These are phyloP conservation scores for Nowickia ferox DNA, from an alignment of 2,888 invertebrate species.

Conservation along the genomic window DNA sequence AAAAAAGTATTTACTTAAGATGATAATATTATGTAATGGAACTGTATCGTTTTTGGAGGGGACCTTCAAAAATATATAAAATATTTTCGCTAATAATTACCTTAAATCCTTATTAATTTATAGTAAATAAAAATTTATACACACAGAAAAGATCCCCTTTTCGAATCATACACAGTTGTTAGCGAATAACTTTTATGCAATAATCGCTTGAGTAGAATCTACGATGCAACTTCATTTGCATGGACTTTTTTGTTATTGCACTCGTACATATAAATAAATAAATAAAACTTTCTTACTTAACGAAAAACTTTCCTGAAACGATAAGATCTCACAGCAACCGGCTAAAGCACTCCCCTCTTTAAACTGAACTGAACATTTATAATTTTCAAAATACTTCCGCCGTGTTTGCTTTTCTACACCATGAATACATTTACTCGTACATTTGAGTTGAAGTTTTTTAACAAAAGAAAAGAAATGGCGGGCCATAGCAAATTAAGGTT, in stretches of 20 bases:
- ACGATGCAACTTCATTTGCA: neutral
- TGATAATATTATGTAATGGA: too few relatives aligned
- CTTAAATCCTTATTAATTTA: too few relatives aligned
- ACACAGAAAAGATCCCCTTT: too few relatives aligned
- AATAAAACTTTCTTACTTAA: slow-evolving; percentile 44
- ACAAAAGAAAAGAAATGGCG: slow-evolving; percentile 21
- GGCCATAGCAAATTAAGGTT: slow-evolving; percentile 9
- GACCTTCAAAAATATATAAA: too few relatives aligned
- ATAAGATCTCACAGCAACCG: slow-evolving; percentile 49
- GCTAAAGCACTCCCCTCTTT: slow-evolving; percentile 43
- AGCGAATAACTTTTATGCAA: neutral
- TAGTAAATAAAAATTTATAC: too few relatives aligned
- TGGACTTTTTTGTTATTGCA: neutral
- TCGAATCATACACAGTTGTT: neutral
- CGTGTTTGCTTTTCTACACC: slow-evolving; percentile 15
- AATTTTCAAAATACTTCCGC: slow-evolving; percentile 64
- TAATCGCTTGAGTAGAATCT: neutral
- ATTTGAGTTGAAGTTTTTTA: slow-evolving; percentile 13
- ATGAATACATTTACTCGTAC: slow-evolving; percentile 9
- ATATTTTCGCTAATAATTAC: too few relatives aligned
- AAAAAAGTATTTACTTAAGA: too few relatives aligned
- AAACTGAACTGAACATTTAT: slow-evolving; percentile 41
- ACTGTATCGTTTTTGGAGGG: too few relatives aligned
- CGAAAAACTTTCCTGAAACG: slow-evolving; percentile 58
- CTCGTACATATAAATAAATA: neutral